Evolutionary conservation across 1,140 invertebrate species (phyloP), one percentile per base, ranked within the genome.

Genomic region (Ceratosolen fusciceps): DNA sequence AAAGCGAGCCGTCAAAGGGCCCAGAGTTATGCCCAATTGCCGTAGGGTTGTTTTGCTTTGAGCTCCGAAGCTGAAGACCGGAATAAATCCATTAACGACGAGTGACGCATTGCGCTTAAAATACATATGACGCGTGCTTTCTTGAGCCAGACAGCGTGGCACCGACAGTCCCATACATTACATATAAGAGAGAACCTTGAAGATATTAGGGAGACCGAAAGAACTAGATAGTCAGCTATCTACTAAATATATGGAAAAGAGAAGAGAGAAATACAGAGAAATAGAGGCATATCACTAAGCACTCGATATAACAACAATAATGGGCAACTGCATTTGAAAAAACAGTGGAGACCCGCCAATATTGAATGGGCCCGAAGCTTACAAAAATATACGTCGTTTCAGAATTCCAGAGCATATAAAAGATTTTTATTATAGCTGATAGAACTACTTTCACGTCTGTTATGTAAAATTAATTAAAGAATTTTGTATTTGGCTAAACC

Each of bases 241-340:
- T 37, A 37, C 7, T 31, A 16, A 37, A 8, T 37, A 73, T 78
- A 75, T 71, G 80, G 43, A 47, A 47, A 47, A 47, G 16, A 9
- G 37, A 26, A 37, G 21, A 65, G 1, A 65, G 19, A 65, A 9
- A 71, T 4, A 29, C 7, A 31, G n/a, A 24, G 67, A 47, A 4
- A 43, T 24, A 14, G 1, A 19, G 2, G 43, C 43, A 47, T 16
- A 52, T 83, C 49, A 68, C 65, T 26, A 4, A 0, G 16, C 5
- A 10, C 84, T 82, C 83, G n/a, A 79, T 81, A 80, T 80, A 80
- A 87, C 84, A 89, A 88, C 89, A 89, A 90, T 88, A 88, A 89
- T 88, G 86, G 88, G 83, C 83, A 87, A 86, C 83, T 80, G 83
- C 85, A 87, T 85, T 89, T 89, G 84, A 86, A 87, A 90, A 89